These are phyloP conservation scores for Galago senegalensis DNA, from an alignment of 2,797 vertebrate species.

Conservation along the genomic window DNA sequence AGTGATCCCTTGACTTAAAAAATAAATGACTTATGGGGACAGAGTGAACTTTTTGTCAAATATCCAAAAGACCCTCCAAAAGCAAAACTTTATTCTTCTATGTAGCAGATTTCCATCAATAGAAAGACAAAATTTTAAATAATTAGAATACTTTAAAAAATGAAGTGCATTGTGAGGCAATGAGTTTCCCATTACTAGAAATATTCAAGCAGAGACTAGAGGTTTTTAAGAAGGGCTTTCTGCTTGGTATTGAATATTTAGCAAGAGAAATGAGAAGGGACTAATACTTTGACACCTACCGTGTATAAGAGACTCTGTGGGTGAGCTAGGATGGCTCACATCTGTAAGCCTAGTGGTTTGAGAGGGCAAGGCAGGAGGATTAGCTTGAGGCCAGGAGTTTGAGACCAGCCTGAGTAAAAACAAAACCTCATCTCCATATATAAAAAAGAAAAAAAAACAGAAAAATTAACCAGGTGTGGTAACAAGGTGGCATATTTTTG, in stretches of 20 bases:
- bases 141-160: neutral
- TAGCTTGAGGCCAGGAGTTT: neutral
- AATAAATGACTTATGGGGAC: neutral
- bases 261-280: neutral
- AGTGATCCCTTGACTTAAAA: neutral
- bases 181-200: neutral
- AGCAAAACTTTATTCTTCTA: neutral
- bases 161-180: neutral
- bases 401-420: neutral
- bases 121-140: neutral
- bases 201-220: neutral
- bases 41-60: neutral
- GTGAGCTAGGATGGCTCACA: too few species aligned
- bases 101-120: neutral
- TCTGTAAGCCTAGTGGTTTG: neutral
- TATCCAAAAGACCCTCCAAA: neutral
- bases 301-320: neutral
- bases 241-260: neutral
- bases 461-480: neutral
- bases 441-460: neutral
- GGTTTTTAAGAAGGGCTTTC: neutral
- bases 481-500: too few species aligned
- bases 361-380: neutral
- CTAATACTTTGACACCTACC: neutral
- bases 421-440: neutral